Evolutionary conservation across 1,140 invertebrate species (phyloP).

Genomic region (Saccostrea glomerata): DNA sequence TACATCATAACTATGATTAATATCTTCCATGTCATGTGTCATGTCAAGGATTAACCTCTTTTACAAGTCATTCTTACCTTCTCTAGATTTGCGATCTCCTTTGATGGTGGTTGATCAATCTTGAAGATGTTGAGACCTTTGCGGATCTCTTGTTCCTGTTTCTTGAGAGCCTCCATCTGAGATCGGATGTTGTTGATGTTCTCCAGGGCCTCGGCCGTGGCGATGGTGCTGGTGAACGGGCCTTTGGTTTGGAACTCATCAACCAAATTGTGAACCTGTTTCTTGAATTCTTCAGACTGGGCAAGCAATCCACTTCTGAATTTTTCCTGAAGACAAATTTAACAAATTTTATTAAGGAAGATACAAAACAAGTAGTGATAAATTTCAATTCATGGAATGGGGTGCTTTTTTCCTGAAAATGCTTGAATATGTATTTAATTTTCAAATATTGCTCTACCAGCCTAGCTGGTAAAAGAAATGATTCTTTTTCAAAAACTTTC

Average conservation of each 20-base stretch:
- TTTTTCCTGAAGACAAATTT: constrained; percentile 80
- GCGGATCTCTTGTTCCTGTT: constrained; percentile 84
- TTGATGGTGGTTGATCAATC: constrained; percentile 85
- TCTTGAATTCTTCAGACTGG: constrained; percentile 84
- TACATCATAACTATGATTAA: neutral
- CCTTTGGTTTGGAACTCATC: constrained; percentile 84
- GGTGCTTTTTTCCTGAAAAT: no score
- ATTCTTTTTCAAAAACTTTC: no score
- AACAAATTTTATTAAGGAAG: neutral
- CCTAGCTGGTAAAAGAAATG: no score
- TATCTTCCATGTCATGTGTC: neutral
- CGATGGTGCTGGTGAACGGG: constrained; percentile 80
- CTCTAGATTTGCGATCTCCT: constrained; percentile 85
- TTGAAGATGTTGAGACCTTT: constrained; percentile 87
- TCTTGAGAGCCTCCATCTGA: constrained; percentile 83
- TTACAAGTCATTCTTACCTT: constrained; percentile 78
- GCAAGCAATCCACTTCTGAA: constrained; percentile 85
- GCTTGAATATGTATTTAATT: no score
- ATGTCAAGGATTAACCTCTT: neutral
- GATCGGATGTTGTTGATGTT: constrained; percentile 83
- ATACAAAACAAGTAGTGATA: no score
- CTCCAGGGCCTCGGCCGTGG: constrained; percentile 82
- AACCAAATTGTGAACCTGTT: constrained; percentile 82
- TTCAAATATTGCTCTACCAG: no score
- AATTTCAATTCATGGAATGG: no score